phyloP scores from a whole-genome alignment of 2,797 vertebrate genomes.

The Luscinia megarhynchos region DNA sequence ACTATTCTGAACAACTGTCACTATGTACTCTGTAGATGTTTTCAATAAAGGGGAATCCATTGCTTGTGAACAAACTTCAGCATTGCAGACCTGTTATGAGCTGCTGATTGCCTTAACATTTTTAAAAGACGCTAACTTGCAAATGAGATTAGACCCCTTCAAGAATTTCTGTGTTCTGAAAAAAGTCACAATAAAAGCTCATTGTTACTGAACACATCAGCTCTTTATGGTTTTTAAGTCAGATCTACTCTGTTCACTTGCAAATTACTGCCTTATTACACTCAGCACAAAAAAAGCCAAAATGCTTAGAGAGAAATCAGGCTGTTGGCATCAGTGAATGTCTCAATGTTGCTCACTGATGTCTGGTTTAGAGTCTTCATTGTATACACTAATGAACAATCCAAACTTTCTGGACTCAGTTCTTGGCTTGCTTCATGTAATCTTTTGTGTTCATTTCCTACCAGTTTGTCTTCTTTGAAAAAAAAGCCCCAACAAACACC shows the following conservation, averaged over 20 bases:
- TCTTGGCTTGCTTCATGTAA: neutral
- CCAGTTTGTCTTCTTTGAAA: neutral
- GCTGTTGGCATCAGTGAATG: neutral
- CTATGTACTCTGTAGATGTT: constrained; percentile 10
- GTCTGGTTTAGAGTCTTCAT: neutral
- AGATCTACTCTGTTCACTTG: constrained; percentile 19
- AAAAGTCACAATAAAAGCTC: constrained; percentile 9
- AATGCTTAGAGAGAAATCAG: neutral
- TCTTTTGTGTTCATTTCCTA: neutral
- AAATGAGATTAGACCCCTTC: constrained; percentile 28
- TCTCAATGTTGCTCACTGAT: neutral
- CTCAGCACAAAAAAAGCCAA: neutral
- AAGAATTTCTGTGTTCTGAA: constrained; percentile 37
- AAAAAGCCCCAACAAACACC: neutral
- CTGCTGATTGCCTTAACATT: neutral
- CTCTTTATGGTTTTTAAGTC: constrained; percentile 19
- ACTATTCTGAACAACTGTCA: neutral
- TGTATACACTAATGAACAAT: neutral
- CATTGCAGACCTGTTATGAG: neutral
- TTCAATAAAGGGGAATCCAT: neutral
- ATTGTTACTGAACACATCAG: constrained; percentile 34
- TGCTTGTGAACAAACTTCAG: neutral
- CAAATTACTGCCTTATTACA: neutral
- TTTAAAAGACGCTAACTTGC: neutral
- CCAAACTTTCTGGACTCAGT: neutral